Evolutionary conservation across 2,113 vertebrate species (phyloP), one percentile per base, ranked within the genome.

Genomic region (Nothocercus julius): DNA sequence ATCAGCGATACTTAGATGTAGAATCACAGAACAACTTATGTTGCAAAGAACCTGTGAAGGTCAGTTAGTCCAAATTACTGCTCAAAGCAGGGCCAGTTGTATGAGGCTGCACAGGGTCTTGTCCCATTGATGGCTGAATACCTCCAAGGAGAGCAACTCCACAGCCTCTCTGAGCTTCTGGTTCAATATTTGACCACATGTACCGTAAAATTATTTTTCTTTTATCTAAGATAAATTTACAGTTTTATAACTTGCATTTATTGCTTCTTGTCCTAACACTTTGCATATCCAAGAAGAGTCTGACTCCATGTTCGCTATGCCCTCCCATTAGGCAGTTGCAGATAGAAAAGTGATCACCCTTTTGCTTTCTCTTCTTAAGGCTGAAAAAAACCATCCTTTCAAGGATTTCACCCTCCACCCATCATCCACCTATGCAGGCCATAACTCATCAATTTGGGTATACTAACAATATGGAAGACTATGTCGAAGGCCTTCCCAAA

Each of bases 31-130:
- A 15, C 3, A 78, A 7, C 53, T 86, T 67, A 30, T 2, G 5
- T 9, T 70, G 18, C 30, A 86, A 92, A 32, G 51, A 24, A 72
- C 12, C 77, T 89, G 8, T 82, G 18, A 82, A 82, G 6, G 7
- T n/a, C 11, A 59, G n/a, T 62, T 54, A 30, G 22, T 54, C 1
- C 0, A 70, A 66, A 54, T 0, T 2, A 2, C 16, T 66, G 2
- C 7, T 81, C 30, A 61, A 36, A 74, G 15, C 16, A 34, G 7
- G 3, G 5, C 32, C 6, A 66, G 42, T 34, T 61, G 56, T 69
- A 80, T 11, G 72, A 56, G 15, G 15, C 24, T 66, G 9, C 2
- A 24, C 27, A 58, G 6, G 61, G 14, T 3, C 22, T 83, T 80
- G 5, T 2, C 10, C 5, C 42, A 6, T 56, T 40, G 44, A 63